A percentile compares a stretch with the other conserved stretches of the same genome.
Evolutionary conservation across 2,888 invertebrate species (phyloP).

Genomic region (Drosophila quinaria): DNA sequence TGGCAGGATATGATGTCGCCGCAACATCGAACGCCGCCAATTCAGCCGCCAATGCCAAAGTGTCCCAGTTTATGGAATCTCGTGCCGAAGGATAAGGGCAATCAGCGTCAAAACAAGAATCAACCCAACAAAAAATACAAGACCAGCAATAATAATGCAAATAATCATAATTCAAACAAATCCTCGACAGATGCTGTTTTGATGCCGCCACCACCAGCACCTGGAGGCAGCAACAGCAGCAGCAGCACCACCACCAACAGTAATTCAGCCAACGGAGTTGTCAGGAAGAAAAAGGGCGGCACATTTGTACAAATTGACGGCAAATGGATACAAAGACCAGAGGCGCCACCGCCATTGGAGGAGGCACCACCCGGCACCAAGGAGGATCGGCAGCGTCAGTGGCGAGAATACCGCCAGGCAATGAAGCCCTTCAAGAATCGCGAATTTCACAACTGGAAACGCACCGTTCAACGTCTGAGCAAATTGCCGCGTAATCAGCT

Average conservation of each 20-base stretch:
- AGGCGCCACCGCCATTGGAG: slow-evolving; percentile 65
- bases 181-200: slow-evolving; percentile 40
- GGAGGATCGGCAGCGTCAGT: slow-evolving; percentile 75
- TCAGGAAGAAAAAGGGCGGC: slow-evolving; percentile 61
- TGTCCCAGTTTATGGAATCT: slow-evolving; percentile 71
- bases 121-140: slow-evolving; percentile 45
- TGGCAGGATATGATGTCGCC: slow-evolving; percentile 77
- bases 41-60: slow-evolving; percentile 73
- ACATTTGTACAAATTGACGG: slow-evolving; percentile 66
- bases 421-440: slow-evolving; percentile 83
- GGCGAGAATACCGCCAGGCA: slow-evolving; percentile 79
- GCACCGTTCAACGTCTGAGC: slow-evolving; percentile 77
- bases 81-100: slow-evolving; percentile 60
- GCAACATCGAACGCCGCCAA: slow-evolving; percentile 60
- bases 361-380: slow-evolving; percentile 67
- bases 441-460: slow-evolving; percentile 78
- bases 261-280: slow-evolving; percentile 28
- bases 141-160: slow-evolving; percentile 20
- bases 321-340: slow-evolving; percentile 70
- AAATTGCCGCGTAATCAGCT: slow-evolving; percentile 67
- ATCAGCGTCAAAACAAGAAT: slow-evolving; percentile 30
- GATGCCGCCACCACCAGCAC: slow-evolving; percentile 62
- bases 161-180: slow-evolving; percentile 14
- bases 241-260: slow-evolving; percentile 1
- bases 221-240: slow-evolving; percentile 15